Conservation (phyloP, 2,797 vertebrate genomes). For the Hirundo rustica region DNA sequence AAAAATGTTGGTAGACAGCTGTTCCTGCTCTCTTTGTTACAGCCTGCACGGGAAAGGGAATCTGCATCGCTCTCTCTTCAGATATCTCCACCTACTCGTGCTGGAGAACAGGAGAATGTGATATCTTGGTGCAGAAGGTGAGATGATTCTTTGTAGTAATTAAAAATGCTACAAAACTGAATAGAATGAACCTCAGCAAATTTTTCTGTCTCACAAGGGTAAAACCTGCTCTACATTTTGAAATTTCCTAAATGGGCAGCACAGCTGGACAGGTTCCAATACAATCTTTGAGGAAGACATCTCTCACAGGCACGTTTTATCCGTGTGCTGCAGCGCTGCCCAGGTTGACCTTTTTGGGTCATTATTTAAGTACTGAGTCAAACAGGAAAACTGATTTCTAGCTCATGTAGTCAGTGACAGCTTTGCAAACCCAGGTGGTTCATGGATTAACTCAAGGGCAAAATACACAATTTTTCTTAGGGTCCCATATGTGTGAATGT, state of each 20-base stretch:
- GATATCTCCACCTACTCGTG: neutral
- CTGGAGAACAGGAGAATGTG: neutral
- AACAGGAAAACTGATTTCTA: neutral
- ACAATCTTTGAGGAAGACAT: neutral
- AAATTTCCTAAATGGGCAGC: neutral
- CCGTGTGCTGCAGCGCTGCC: neutral
- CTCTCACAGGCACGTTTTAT: rapidly evolving
- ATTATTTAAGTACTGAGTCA: neutral
- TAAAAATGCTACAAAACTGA: neutral
- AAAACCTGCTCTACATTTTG: neutral
- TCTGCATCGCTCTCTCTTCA: neutral
- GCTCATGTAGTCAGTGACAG: neutral
- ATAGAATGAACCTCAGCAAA: neutral
- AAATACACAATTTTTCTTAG: neutral
- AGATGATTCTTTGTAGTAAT: neutral
- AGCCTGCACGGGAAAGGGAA: neutral
- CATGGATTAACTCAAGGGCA: neutral
- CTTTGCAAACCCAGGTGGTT: neutral
- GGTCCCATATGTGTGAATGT: neutral
- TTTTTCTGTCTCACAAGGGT: neutral
- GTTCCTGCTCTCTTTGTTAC: neutral
- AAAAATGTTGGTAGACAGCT: neutral
- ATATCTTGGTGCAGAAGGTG: neutral
- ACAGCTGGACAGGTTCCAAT: neutral
- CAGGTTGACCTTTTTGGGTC: neutral